A percentile compares a stretch with the other conserved stretches of the same genome.
phyloP scores from a whole-genome alignment of 2,797 vertebrate genomes.

The Hybognathus amarus region DNA sequence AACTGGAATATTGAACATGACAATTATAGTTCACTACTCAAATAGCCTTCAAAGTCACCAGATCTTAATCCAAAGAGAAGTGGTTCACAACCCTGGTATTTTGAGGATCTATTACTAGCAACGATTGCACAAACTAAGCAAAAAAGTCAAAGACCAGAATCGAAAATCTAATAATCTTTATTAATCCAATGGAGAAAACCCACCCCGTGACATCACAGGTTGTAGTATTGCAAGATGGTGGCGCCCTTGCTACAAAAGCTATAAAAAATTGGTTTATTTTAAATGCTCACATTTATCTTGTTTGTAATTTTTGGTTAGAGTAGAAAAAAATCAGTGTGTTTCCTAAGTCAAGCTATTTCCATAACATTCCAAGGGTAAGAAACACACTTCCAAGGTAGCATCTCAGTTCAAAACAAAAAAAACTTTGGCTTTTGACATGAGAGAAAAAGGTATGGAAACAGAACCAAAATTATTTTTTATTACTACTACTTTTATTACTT shows the following conservation, averaged over 20 bases:
- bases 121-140: neutral
- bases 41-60: neutral
- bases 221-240: too few species aligned
- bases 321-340: neutral
- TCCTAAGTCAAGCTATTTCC: neutral
- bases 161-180: too few species aligned
- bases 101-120: neutral
- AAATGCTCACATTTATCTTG: neutral
- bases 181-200: too few species aligned
- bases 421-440: neutral
- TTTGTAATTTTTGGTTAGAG: neutral
- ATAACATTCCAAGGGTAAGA: neutral
- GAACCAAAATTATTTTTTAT: neutral
- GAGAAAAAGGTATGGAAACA: neutral
- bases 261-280: fast-evolving
- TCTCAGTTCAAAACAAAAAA: neutral
- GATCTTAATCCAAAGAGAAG: too few species aligned
- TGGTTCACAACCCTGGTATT: neutral
- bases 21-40: neutral
- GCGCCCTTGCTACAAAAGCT: neutral
- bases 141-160: too few species aligned
- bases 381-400: constrained; percentile 6
- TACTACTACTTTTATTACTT: too few species aligned
- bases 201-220: too few species aligned
- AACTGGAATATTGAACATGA: neutral